These are phyloP conservation scores for Trilocha varians DNA, from an alignment of 2,888 invertebrate genomes.

Conservation along the genomic window DNA sequence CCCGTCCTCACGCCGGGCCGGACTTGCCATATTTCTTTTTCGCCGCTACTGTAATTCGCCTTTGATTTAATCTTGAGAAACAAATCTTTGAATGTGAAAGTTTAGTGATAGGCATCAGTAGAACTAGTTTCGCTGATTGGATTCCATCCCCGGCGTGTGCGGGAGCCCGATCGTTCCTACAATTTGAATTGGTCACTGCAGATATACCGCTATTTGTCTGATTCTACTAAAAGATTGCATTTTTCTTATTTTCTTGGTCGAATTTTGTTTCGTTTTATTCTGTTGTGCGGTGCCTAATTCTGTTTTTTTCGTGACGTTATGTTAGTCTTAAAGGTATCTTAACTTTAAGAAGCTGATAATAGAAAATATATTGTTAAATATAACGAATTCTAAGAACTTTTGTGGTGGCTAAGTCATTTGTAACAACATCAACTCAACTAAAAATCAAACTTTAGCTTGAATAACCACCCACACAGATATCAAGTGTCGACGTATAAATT, in stretches of 20 bases:
- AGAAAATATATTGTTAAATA: too few species aligned
- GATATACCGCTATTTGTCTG: slow-evolving; percentile 59
- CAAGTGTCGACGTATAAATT: slow-evolving; percentile 43
- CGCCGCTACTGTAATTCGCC: slow-evolving; percentile 72
- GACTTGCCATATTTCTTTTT: slow-evolving; percentile 71
- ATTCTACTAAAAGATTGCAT: slow-evolving; percentile 63
- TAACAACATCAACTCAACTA: too few species aligned
- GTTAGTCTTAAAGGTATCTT: too few species aligned
- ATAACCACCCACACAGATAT: slow-evolving; percentile 22
- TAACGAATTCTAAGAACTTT: too few species aligned
- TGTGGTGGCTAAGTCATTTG: too few species aligned
- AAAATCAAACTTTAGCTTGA: slow-evolving; percentile 12
- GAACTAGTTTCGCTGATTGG: slow-evolving; percentile 70
- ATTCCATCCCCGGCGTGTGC: slow-evolving; percentile 47
- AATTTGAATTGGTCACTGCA: slow-evolving; percentile 59
- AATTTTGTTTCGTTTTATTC: slow-evolving; percentile 25
- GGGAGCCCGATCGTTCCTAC: slow-evolving; percentile 44
- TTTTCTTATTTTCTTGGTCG: slow-evolving; percentile 54
- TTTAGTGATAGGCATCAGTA: slow-evolving; percentile 70
- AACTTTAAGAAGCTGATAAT: too few species aligned
- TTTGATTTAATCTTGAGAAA: slow-evolving; percentile 73
- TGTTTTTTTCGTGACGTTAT: too few species aligned
- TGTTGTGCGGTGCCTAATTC: slow-evolving; percentile 1
- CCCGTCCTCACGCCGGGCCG: slow-evolving; percentile 63
- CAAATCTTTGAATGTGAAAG: slow-evolving; percentile 74